Conservation (phyloP, 2,888 invertebrate species). For the Mechanitis mazaeus region DNA sequence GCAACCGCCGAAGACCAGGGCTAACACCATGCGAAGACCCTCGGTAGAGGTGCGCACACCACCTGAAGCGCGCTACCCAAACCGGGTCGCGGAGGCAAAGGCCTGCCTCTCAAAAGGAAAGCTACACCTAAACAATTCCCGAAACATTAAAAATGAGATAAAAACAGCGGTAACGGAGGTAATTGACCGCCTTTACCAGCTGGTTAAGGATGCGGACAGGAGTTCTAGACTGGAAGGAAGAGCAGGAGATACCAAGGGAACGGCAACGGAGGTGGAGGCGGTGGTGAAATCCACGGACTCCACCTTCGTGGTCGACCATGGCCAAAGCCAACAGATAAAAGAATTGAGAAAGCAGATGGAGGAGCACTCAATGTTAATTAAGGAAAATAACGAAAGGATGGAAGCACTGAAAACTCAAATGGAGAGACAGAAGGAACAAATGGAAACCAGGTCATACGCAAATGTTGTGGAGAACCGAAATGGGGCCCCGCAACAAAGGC, state of each 20-base stretch:
- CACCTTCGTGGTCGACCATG: neutral
- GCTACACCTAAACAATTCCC: neutral
- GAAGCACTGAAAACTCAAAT: too few species aligned
- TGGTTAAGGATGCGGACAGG: constrained; percentile 15
- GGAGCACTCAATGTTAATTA: neutral
- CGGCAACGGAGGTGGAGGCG: neutral
- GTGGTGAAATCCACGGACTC: neutral
- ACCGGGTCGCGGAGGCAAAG: neutral
- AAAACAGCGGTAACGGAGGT: constrained; percentile 3
- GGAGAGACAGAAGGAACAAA: too few species aligned
- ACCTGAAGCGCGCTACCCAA: too few species aligned
- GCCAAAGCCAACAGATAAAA: neutral
- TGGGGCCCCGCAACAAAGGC: constrained; percentile 13
- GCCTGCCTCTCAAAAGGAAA: constrained; percentile 10
- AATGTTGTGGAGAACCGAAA: too few species aligned
- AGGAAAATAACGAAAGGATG: neutral
- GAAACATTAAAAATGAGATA: constrained; percentile 19
- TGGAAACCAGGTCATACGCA: too few species aligned
- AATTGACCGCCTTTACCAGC: constrained; percentile 13
- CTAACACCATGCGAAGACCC: too few species aligned
- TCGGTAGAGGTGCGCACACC: too few species aligned
- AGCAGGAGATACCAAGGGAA: neutral
- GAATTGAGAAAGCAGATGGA: neutral
- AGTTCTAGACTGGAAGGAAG: neutral
- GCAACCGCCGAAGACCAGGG: too few species aligned